These are phyloP conservation scores for Zelleria hepariella DNA, from an alignment of 2,888 invertebrate genomes.

Conservation along the genomic window DNA sequence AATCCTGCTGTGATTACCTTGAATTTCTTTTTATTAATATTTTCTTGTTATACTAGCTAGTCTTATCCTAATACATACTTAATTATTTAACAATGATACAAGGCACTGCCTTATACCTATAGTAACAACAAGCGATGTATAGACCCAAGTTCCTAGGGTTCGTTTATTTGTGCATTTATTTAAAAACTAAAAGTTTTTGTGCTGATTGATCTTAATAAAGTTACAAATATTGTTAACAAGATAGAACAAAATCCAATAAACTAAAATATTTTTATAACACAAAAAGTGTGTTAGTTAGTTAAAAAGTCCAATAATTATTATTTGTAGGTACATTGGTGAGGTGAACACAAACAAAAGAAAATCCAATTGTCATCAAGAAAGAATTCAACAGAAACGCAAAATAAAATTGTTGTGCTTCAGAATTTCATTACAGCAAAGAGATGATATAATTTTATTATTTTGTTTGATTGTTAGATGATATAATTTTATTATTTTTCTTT, in stretches of 20 bases:
- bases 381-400: not conserved
- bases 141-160: not conserved
- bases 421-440: not conserved
- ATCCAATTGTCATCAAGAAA: not conserved
- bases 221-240: too few relatives aligned
- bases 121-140: conserved; percentile 3
- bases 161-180: not conserved
- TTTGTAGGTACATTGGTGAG: not conserved
- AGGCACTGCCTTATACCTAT: conserved; percentile 51
- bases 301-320: too few relatives aligned
- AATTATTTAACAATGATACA: conserved; percentile 27
- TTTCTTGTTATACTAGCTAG: not conserved
- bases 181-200: not conserved
- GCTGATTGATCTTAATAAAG: too few relatives aligned
- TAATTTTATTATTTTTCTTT: not conserved
- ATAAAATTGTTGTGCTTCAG: not conserved
- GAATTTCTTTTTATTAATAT: too few relatives aligned
- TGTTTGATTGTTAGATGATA: not conserved
- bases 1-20: too few relatives aligned
- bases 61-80: conserved; percentile 11
- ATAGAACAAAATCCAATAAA: too few relatives aligned
- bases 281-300: too few relatives aligned
- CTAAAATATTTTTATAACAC: too few relatives aligned
- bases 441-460: not conserved
- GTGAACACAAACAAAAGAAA: not conserved